Base-by-base conservation (phyloP, 2,888 invertebrate genomes). In the Arge pagana region DNA sequence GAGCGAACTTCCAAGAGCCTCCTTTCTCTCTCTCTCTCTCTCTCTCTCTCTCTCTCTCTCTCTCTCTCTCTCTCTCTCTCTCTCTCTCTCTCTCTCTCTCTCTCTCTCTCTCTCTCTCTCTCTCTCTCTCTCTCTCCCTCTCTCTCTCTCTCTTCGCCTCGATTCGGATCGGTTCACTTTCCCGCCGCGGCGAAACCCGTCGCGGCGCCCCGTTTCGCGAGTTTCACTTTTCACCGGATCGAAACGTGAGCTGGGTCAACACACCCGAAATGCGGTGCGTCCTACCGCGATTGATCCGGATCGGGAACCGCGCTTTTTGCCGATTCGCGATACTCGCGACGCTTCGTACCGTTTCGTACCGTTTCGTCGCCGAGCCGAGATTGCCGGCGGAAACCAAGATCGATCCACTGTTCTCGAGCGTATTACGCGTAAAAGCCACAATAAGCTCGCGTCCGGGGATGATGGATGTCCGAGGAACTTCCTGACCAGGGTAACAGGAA, bases 171-270 rank as follows among this genome's bases (percentile, higher is more conserved):
- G 21, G 11, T 3, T n/a, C n/a, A n/a, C n/a, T 42, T 42, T 42
- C 15, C 21, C 11, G n/a, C 26, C 26, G 11, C 26, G 16, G 13
- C 15, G 13, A 4, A 8, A 26, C 26, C 10, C 4, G 10, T 4
- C 39, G 11, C 39, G 18, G 11, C 33, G 33, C 13, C 23, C n/a
- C n/a, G n/a, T n/a, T n/a, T n/a, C 8, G 33, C 33, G 23, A 35
- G 45, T 45, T 45, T 45, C 45, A 45, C 45, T 45, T 45, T 45
- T 45, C 45, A 45, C n/a, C n/a, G n/a, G n/a, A n/a, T n/a, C n/a
- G n/a, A n/a, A n/a, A n/a, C n/a, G n/a, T n/a, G n/a, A n/a, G n/a
- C n/a, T n/a, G n/a, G n/a, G n/a, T n/a, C n/a, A n/a, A n/a, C n/a
- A n/a, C n/a, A n/a, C n/a, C n/a, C n/a, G n/a, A n/a, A n/a, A n/a